Base-by-base conservation (phyloP, 2,113 vertebrate genomes). In the Pseudopodoces humilis region DNA sequence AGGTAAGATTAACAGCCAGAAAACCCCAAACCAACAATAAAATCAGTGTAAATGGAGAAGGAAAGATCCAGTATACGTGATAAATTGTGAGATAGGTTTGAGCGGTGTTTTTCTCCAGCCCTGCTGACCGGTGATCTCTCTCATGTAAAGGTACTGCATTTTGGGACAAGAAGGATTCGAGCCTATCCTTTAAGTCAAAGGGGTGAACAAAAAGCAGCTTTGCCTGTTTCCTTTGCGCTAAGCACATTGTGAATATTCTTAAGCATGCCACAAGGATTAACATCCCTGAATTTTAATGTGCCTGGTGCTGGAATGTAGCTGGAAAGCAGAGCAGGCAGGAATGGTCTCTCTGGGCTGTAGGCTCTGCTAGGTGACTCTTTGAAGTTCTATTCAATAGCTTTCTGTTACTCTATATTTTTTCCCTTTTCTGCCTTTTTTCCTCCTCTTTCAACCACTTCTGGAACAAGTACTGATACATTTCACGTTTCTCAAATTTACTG, bases 211-310 rank as follows among this genome's bases (percentile, higher is more conserved):
- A 96, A 92, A 88, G 63, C 79, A 86, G 96, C 93, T 96, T 94
- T 97, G 91, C 81, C 52, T 44, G 15, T 77, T 92, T 94, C 53
- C 55, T 95, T 96, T 78, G 84, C 56, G 70, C 86, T 88, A 96
- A 96, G 90, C 78, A 92, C 94, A 92, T 87, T 95, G 92, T 94
- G 96, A 88, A 96, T 90, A 94, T 95, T 92, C 93, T 95, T 95
- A 93, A 92, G 94, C 68, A 85, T 86, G 93, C 86, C 83, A 94
- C 85, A 70, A 93, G 95, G 97, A 97, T 97, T 96, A 97, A 86
- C 92, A 95, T 93, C 92, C 74, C 77, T 95, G 95, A 91, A 92
- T 96, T 96, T 94, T 95, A 97, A 97, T 96, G 94, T 84, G 89
- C 93, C 78, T 79, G 68, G 64, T 75, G 87, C 83, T 55, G 93